Conservation (phyloP, 1,140 invertebrate genomes). For the Calephelis nemesis region DNA sequence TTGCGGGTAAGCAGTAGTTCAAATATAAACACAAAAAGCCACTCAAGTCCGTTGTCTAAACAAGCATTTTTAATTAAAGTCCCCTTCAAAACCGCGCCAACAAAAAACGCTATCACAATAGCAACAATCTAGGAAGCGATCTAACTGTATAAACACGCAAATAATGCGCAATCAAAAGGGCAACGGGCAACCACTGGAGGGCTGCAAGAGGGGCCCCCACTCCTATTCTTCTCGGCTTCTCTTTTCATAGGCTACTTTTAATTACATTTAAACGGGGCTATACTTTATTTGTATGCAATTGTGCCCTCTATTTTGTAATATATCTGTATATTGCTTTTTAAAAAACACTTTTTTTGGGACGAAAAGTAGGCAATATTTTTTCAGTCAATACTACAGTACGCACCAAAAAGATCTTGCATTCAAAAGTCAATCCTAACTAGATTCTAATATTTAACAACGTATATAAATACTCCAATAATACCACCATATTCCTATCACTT, state of each 20-base stretch:
- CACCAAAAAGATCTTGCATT: too few relatives aligned
- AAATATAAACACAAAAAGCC: conserved; percentile 38
- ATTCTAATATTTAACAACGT: too few relatives aligned
- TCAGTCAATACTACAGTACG: too few relatives aligned
- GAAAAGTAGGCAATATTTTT: too few relatives aligned
- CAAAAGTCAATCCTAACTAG: too few relatives aligned
- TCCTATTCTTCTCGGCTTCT: conserved; percentile 25
- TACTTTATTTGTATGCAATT: conserved; percentile 13
- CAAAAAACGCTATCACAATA: conserved; percentile 74
- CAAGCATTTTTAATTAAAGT: conserved; percentile 76
- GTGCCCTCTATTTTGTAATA: background rate
- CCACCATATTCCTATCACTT: too few relatives aligned
- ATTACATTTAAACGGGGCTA: conserved; percentile 50
- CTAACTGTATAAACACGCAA: conserved; percentile 76
- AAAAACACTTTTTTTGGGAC: too few relatives aligned
- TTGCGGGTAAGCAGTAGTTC: conserved; percentile 18
- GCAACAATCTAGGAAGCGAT: conserved; percentile 77
- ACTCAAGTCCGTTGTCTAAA: conserved; percentile 45
- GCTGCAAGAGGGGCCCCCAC: conserved; percentile 37
- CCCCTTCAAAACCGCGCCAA: conserved; percentile 66
- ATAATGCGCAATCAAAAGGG: conserved; percentile 78
- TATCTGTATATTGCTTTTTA: too few relatives aligned
- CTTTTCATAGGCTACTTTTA: conserved; percentile 61
- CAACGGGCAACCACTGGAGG: conserved; percentile 54
- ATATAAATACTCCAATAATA: too few relatives aligned